phyloP scores from a whole-genome alignment of 2,888 invertebrate species.

The Sesia bembeciformis region DNA sequence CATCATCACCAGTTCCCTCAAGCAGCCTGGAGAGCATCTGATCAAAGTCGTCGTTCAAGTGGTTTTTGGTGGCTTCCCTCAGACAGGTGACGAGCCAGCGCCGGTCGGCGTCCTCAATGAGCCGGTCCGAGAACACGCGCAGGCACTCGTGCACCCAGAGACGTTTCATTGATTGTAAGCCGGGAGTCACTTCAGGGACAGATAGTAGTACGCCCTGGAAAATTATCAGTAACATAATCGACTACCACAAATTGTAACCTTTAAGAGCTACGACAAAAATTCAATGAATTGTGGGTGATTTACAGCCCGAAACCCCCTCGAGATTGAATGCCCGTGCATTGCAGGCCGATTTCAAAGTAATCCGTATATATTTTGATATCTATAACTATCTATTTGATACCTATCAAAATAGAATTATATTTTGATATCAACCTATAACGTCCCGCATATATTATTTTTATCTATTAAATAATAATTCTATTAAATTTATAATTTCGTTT shows the following conservation, averaged over 20 bases:
- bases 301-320: no score
- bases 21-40: slow-evolving; percentile 79
- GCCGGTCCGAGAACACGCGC: slow-evolving; percentile 93
- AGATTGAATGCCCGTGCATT: no score
- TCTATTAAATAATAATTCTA: no score
- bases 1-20: slow-evolving; percentile 6
- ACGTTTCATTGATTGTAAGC: slow-evolving; percentile 88
- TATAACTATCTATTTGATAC: no score
- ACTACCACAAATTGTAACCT: background rate
- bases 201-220: slow-evolving; percentile 90
- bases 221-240: background rate
- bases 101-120: slow-evolving; percentile 88
- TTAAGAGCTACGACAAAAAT: no score
- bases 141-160: slow-evolving; percentile 96
- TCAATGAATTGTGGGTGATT: no score
- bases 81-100: slow-evolving; percentile 86
- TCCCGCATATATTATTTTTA: no score
- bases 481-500: no score
- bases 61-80: slow-evolving; percentile 71
- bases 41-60: slow-evolving; percentile 80
- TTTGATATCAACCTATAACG: no score
- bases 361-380: no score
- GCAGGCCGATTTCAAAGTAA: no score
- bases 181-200: slow-evolving; percentile 93
- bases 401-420: no score